A percentile compares a stretch with the other conserved stretches of the same genome.
phyloP scores from a whole-genome alignment of 2,797 vertebrate genomes.

The Channa striata region DNA sequence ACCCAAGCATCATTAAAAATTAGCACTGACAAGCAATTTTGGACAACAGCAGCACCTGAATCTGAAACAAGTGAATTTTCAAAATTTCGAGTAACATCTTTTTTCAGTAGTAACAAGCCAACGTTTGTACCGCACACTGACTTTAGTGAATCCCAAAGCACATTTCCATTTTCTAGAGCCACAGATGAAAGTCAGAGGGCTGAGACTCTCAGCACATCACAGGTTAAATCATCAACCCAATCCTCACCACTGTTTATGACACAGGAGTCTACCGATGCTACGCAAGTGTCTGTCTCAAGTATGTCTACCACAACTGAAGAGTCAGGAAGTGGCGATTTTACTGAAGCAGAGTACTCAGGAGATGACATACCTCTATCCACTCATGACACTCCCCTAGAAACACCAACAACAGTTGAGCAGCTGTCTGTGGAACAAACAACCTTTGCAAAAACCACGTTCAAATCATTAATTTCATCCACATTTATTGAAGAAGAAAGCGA shows the following conservation, averaged over 20 bases:
- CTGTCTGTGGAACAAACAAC: slow-evolving; percentile 17
- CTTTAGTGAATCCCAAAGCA: slow-evolving; percentile 38
- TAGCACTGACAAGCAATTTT: slow-evolving; percentile 8
- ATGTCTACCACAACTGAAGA: no score
- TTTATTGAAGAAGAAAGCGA: slow-evolving; percentile 1
- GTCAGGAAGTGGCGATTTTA: slow-evolving; percentile 29
- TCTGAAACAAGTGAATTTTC: background rate
- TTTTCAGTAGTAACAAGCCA: slow-evolving; percentile 30
- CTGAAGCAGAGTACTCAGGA: slow-evolving; percentile 34
- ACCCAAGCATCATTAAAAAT: background rate
- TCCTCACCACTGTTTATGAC: slow-evolving; percentile 2
- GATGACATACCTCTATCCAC: slow-evolving; percentile 9
- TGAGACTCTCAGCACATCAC: slow-evolving; percentile 47
- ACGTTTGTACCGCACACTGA: slow-evolving; percentile 2
- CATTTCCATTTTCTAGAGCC: slow-evolving; percentile 14
- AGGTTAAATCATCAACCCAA: slow-evolving; percentile 37
- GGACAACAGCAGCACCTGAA: slow-evolving; percentile 10
- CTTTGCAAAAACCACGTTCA: slow-evolving; percentile 15
- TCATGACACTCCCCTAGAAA: slow-evolving; percentile 21
- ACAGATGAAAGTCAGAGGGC: slow-evolving; percentile 49
- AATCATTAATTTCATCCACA: slow-evolving; percentile 10
- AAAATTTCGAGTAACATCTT: slow-evolving; percentile 19
- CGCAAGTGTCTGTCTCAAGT: background rate
- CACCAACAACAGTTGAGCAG: slow-evolving; percentile 4
- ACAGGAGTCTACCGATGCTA: slow-evolving; percentile 2